A percentile compares a stretch with the other conserved stretches of the same genome.
Conservation (phyloP, 2,888 invertebrate genomes). For the Apamea crenata region DNA sequence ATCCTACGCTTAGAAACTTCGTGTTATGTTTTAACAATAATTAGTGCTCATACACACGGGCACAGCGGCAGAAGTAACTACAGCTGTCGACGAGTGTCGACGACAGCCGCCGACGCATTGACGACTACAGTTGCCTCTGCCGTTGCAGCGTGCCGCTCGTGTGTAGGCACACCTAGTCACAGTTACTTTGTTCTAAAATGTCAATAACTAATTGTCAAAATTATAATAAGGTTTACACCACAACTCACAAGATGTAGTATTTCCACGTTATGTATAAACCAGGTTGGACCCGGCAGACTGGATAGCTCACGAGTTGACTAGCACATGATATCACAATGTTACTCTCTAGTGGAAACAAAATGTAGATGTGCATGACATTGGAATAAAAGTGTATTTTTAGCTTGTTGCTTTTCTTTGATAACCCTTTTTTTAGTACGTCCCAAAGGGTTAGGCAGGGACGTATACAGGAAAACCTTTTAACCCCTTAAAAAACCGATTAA, state of each 20-base stretch:
- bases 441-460: background rate
- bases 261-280: conserved; percentile 54
- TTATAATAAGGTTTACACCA: conserved; percentile 16
- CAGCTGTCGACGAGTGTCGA: background rate
- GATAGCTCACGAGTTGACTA: conserved; percentile 77
- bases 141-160: background rate
- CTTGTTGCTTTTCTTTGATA: conserved; percentile 65
- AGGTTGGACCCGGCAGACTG: conserved; percentile 70
- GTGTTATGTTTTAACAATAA: background rate
- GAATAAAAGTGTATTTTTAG: conserved; percentile 89
- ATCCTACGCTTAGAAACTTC: background rate
- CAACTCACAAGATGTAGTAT: conserved; percentile 44
- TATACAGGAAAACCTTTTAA: background rate
- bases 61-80: background rate
- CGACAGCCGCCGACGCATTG: background rate
- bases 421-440: background rate
- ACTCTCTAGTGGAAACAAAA: conserved; percentile 82
- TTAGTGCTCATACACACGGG: background rate
- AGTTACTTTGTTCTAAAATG: background rate
- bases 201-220: background rate
- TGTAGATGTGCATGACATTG: conserved; percentile 89
- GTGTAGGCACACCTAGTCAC: background rate
- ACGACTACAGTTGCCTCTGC: background rate
- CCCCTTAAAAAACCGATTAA: background rate
- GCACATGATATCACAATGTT: conserved; percentile 85